These are phyloP conservation scores for Castor canadensis DNA, from an alignment of 2,113 vertebrate genomes.

Conservation along the genomic window DNA sequence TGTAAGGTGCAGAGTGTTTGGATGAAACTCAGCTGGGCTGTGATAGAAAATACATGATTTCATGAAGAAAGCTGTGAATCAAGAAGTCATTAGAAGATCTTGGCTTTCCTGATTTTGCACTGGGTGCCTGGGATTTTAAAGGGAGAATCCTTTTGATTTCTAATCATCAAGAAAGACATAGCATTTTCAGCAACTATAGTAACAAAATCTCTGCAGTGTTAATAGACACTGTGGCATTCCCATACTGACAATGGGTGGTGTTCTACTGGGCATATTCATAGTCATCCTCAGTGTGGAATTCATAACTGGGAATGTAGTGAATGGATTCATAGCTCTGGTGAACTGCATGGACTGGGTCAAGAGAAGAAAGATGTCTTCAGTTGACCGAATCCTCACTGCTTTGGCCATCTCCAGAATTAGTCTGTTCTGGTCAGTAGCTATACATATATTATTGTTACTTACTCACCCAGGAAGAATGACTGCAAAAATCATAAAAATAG, in stretches of 20 bases:
- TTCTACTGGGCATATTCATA: not conserved
- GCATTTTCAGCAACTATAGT: not conserved
- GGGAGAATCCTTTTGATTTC: not conserved
- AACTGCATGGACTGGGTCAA: not conserved
- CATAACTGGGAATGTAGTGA: not conserved
- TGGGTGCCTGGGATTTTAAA: not conserved
- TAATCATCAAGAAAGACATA: not conserved
- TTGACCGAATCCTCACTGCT: not conserved
- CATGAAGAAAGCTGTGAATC: not conserved
- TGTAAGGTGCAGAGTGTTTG: not conserved
- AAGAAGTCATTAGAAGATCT: not conserved
- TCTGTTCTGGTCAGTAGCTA: not conserved
- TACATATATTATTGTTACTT: not conserved
- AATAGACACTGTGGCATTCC: not conserved
- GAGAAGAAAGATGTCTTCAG: not conserved
- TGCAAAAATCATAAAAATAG: not conserved
- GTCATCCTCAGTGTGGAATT: not conserved
- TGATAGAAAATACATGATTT: not conserved
- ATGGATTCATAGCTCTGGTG: not conserved
- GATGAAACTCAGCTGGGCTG: not conserved
- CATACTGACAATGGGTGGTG: not conserved
- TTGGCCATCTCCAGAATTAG: not conserved
- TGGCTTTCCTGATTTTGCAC: not conserved
- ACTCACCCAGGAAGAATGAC: not conserved
- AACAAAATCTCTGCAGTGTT: too few species aligned